Base-by-base conservation (phyloP, 2,888 invertebrate species). In the Tholera decimalis region DNA sequence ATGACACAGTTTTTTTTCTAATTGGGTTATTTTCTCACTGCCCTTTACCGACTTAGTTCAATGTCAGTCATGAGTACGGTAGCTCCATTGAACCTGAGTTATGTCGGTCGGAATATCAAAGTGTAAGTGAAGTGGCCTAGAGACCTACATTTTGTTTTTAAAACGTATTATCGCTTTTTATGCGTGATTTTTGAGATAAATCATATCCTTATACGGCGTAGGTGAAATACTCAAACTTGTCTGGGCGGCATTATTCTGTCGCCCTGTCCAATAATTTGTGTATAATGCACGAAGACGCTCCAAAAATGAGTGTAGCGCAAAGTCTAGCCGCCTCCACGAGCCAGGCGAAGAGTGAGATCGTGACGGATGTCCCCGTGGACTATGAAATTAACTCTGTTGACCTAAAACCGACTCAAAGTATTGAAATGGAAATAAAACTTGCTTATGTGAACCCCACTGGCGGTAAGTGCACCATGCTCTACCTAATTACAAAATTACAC, bases 101-200 rank as follows among this genome's bases (percentile, higher is more conserved):
- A 96, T 96, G 96, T 97, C 96, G 96, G 96, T 96, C 96, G 96
- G 96, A 96, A 96, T 97, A 97, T 96, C 97, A 96, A 97, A 97
- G 97, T 94, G 97, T 97, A 97, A 97, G 97, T 97, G 97, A 97
- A 97, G 97, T 97, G 97, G 97, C 97, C 97, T 97, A 97, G 96
- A 97, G 97, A 97, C 97, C 97, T 97, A 97, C 97, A 97, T 97
- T 97, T 92, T 91, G 92, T 91, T 93, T 91, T 90, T 89, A 89
- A 90, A 88, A 83, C 87, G 81, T 82, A 85, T 88, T 89, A 89
- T 87, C 88, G 87, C 85, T 88, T 85, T 87, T 85, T 83, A 87
- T 83, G 87, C 85, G 86, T 96, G 95, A 88, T 96, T 96, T 96
- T 96, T 96, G 96, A 90, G 96, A 96, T 96, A 96, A 91, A 96